Conservation (phyloP, 2,888 invertebrate genomes). For the Ditylenchus weischeri region DNA sequence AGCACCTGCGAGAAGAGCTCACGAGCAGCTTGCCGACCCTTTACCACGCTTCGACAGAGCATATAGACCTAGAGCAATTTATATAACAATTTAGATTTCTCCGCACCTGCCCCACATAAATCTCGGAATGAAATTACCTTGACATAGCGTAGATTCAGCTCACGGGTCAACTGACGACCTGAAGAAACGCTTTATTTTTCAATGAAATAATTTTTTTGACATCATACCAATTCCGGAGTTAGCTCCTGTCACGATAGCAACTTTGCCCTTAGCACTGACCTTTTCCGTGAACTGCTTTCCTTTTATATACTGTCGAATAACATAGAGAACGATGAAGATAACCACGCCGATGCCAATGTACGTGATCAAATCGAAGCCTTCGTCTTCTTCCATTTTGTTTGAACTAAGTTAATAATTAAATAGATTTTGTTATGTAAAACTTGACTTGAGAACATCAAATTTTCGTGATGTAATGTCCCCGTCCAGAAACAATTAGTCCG, state of each 20-base stretch:
- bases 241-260: slow-evolving; percentile 79
- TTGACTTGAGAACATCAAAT: too few species aligned
- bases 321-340: slow-evolving; percentile 22
- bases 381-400: slow-evolving; percentile 23
- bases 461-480: too few species aligned
- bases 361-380: slow-evolving; percentile 20
- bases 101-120: neutral
- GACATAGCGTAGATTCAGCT: slow-evolving; percentile 50
- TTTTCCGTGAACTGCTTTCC: slow-evolving; percentile 54
- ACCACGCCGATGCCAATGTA: slow-evolving; percentile 9
- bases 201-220: too few species aligned
- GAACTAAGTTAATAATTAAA: too few species aligned
- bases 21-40: slow-evolving; percentile 43
- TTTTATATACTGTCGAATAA: slow-evolving; percentile 40
- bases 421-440: too few species aligned
- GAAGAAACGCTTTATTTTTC: too few species aligned
- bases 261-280: slow-evolving; percentile 68
- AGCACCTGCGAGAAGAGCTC: slow-evolving; percentile 27
- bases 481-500: too few species aligned
- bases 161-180: slow-evolving; percentile 52
- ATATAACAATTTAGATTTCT: slow-evolving; percentile 30
- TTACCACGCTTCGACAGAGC: slow-evolving; percentile 49
- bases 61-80: slow-evolving; percentile 44
- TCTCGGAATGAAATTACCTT: slow-evolving; percentile 31
- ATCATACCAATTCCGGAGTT: slow-evolving; percentile 74